Conservation (phyloP, 1,140 invertebrate genomes). For the Trichonephila clavata region DNA sequence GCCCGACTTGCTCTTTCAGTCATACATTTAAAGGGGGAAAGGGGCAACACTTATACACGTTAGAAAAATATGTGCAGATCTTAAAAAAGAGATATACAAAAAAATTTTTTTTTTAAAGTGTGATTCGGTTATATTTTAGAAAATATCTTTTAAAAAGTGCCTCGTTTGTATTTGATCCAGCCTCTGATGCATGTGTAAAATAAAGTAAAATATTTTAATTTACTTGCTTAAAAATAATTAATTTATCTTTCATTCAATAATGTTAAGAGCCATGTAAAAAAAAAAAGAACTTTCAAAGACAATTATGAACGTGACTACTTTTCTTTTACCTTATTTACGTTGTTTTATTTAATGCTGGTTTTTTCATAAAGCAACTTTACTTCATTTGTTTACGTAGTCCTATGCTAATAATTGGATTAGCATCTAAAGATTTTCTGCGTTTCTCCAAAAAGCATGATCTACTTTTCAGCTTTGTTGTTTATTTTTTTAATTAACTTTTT, state of each 20-base stretch:
- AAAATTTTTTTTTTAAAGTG: no score
- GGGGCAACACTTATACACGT: no score
- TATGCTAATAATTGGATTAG: constrained; percentile 2
- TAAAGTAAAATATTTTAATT: no score
- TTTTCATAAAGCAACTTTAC: background rate
- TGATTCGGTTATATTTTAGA: no score
- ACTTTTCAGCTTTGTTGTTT: background rate
- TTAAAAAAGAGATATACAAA: no score
- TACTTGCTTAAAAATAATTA: background rate
- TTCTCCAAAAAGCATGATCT: background rate
- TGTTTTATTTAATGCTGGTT: background rate
- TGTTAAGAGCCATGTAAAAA: background rate
- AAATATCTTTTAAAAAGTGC: no score
- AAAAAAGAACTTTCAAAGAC: background rate
- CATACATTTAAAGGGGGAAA: no score
- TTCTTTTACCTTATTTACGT: background rate
- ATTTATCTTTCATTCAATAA: background rate
- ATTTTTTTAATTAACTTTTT: background rate
- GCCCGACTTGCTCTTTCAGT: no score
- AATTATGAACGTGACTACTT: background rate
- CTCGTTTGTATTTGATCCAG: no score
- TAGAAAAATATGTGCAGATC: no score
- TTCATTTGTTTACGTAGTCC: background rate
- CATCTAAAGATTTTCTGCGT: background rate
- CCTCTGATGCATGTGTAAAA: no score